Evolutionary conservation across 2,888 invertebrate species (phyloP).

Genomic region (Cephus runcator): DNA sequence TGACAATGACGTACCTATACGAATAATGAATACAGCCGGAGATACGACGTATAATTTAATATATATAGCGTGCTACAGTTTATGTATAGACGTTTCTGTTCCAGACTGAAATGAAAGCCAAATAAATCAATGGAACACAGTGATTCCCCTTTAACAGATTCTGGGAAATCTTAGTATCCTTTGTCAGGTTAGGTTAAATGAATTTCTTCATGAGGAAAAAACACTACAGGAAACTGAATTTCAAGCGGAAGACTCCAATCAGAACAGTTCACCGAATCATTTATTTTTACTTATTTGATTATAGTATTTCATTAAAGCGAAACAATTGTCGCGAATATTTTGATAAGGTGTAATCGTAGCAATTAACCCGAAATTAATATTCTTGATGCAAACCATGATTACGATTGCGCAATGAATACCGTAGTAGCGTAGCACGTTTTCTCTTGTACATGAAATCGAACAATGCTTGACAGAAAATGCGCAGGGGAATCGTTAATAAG

Average conservation of each 20-base stretch:
- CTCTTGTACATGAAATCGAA: slow-evolving; percentile 7
- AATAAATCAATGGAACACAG: not conserved
- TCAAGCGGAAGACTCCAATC: not conserved
- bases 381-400: not conserved
- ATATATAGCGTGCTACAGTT: not conserved
- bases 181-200: not conserved
- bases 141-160: not conserved
- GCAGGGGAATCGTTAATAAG: slow-evolving; percentile 3
- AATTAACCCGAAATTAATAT: not conserved
- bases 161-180: not conserved
- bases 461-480: slow-evolving; percentile 9
- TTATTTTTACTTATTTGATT: not conserved
- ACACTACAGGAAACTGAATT: not conserved
- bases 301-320: not conserved
- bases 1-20: not conserved
- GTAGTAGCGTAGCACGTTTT: slow-evolving; percentile 8
- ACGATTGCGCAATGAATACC: not conserved
- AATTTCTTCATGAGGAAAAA: not conserved
- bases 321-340: not conserved
- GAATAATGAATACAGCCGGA: not conserved
- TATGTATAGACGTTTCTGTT: not conserved
- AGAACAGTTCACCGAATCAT: not conserved
- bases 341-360: not conserved
- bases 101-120: not conserved
- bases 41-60: not conserved